These are phyloP conservation scores for Falco novaeseelandiae DNA, from an alignment of 2,797 vertebrate species.

Conservation along the genomic window DNA sequence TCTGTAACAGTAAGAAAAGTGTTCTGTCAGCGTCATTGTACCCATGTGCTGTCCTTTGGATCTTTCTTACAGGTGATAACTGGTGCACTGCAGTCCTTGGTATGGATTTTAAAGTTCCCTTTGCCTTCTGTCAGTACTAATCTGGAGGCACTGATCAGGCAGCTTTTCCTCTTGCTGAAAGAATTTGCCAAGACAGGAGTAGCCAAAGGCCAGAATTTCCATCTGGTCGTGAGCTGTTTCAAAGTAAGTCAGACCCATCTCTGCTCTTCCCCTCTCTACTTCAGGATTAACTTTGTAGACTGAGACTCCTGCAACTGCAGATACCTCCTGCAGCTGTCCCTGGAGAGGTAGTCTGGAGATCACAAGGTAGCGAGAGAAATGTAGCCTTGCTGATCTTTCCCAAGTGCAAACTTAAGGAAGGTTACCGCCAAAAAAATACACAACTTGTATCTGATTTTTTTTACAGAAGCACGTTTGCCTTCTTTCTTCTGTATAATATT, in stretches of 20 bases:
- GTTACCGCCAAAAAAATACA: not conserved
- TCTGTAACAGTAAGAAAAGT: not conserved
- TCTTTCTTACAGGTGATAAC: conserved; percentile 87
- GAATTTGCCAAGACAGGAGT: conserved; percentile 93
- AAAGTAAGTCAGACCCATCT: conserved; percentile 81
- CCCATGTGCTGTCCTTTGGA: not conserved
- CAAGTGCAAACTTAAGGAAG: not conserved
- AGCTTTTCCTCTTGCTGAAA: conserved; percentile 93
- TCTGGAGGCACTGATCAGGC: conserved; percentile 81
- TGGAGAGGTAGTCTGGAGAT: not conserved
- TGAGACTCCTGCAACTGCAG: not conserved
- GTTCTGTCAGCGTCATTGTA: not conserved
- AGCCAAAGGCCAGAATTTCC: conserved; percentile 92
- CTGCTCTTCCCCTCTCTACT: not conserved
- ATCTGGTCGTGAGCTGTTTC: conserved; percentile 94
- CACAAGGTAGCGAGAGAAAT: not conserved
- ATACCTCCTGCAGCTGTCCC: not conserved
- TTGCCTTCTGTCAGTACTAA: conserved; percentile 84
- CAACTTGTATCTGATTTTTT: not conserved
- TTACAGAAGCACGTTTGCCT: not conserved
- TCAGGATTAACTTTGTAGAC: not conserved
- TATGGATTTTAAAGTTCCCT: conserved; percentile 91
- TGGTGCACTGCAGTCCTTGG: conserved; percentile 87
- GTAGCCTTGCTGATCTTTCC: not conserved
- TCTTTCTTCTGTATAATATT: not conserved